Evolutionary conservation across 2,113 vertebrate genomes (phyloP), one percentile per base, ranked within the genome.

Genomic region (Eleginops maclovinus): DNA sequence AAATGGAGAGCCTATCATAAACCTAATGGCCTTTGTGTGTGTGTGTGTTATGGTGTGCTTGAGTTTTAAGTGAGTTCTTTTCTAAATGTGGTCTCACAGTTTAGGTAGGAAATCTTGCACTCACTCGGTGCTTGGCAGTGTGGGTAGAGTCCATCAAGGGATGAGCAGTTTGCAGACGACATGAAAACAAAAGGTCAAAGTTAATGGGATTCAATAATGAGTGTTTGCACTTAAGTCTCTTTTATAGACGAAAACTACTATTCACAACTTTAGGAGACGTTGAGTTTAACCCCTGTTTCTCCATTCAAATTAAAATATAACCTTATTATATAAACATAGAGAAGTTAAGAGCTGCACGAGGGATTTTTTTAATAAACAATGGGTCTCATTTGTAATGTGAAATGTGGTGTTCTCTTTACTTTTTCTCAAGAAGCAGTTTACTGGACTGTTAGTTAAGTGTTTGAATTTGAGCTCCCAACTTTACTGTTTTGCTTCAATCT

Each of bases 1-100:
- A 85, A 85, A 89, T 86, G 71, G 60, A 70, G 75, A 67, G 65
- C 49, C 7, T 36, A 68, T 75, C 84, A 85, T 92, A 91, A 91
- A 90, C 28, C 64, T 72, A 89, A 88, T 91, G 83, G 40, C 50
- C 16, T 60, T 9, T 67, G 46, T 75, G 24, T 43, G 12, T 72
- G 12, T 73, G 19, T 61, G 13, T 59, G 46, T 36, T 36, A 36
- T 36, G 31, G 31, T 66, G 21, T 47, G 53, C 55, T 44, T 46
- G 26, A 67, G 46, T 73, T n/a, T 60, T 24, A 0, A n/a, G 5
- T 58, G 12, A 7, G 26, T n/a, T 54, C 41, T n/a, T 77, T 40
- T 47, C 13, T 78, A 59, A 79, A 77, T 63, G 49, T 54, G 60
- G 26, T 47, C 9, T 76, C 22, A 28, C 60, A 19, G 43, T 28